These are phyloP conservation scores for Eupithecia subfuscata DNA, from an alignment of 2,888 invertebrate genomes.

Conservation along the genomic window DNA sequence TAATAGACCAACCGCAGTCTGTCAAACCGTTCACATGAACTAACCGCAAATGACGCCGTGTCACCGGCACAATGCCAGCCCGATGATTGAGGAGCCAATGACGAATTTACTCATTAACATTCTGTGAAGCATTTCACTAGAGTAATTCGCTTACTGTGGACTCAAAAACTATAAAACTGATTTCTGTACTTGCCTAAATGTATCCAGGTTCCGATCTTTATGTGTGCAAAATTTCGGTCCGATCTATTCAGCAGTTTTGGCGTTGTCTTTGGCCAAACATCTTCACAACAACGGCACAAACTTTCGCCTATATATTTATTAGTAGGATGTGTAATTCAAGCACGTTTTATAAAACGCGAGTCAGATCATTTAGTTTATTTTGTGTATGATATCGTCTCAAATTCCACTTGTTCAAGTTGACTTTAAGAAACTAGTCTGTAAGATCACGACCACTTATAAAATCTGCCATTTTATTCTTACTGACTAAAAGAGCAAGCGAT, in stretches of 20 bases:
- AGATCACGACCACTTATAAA: constrained; percentile 9
- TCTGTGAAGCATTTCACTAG: constrained; percentile 27
- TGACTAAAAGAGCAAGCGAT: constrained; percentile 39
- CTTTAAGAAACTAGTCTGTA: constrained; percentile 20
- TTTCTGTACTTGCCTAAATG: too few species aligned
- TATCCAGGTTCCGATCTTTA: too few species aligned
- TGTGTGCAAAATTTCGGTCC: too few species aligned
- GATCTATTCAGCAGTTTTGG: too few species aligned
- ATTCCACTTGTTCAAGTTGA: constrained; percentile 6
- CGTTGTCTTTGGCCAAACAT: too few species aligned
- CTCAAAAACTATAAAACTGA: background rate
- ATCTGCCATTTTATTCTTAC: constrained; percentile 5
- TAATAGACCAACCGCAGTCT: constrained; percentile 27
- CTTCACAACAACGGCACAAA: too few species aligned
- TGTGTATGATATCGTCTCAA: constrained; percentile 4
- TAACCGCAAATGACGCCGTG: constrained; percentile 36
- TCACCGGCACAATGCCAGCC: constrained; percentile 44
- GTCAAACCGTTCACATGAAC: constrained; percentile 38
- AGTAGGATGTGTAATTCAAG: background rate
- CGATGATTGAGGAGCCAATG: constrained; percentile 42
- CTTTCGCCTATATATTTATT: too few species aligned
- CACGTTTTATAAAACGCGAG: background rate
- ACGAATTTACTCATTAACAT: constrained; percentile 37
- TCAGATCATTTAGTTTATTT: background rate
- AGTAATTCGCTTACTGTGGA: constrained; percentile 19